Percentiles rank a stretch among this genome's conserved stretches.
Evolutionary conservation across 2,888 invertebrate species (phyloP).

Genomic region (Eustalomyia histrio): DNA sequence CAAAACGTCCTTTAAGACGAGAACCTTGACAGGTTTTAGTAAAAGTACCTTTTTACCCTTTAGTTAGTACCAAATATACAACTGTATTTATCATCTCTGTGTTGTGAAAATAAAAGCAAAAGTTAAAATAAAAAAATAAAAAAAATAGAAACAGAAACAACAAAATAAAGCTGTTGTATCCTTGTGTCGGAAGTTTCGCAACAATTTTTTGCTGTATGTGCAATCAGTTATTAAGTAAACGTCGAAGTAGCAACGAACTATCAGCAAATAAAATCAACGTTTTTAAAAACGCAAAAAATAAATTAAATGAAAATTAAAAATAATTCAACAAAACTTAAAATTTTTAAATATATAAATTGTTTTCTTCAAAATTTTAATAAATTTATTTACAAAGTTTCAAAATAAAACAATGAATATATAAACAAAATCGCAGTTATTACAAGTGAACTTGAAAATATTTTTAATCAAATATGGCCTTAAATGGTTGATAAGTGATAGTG

Average conservation of each 20-base stretch:
- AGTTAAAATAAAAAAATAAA: slow-evolving; percentile 30
- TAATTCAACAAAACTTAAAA: no score
- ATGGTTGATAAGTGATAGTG: neutral
- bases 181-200: slow-evolving; percentile 72
- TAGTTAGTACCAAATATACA: no score
- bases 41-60: no score
- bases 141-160: slow-evolving; percentile 36
- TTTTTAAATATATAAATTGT: no score
- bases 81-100: neutral
- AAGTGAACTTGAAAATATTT: neutral
- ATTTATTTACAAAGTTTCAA: neutral
- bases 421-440: neutral
- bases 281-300: slow-evolving; percentile 15
- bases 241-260: slow-evolving; percentile 71
- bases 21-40: no score
- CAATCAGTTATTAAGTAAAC: slow-evolving; percentile 75
- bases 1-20: no score
- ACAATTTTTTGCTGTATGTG: slow-evolving; percentile 71
- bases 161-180: slow-evolving; percentile 58
- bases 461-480: neutral
- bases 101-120: slow-evolving; percentile 45
- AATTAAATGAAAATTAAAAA: slow-evolving; percentile 19
- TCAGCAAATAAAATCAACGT: neutral
- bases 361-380: neutral
- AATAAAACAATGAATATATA: no score